Evolutionary conservation across 1,140 invertebrate genomes (phyloP), one percentile per base, ranked within the genome.

Genomic region (Dendroctonus ponderosae): DNA sequence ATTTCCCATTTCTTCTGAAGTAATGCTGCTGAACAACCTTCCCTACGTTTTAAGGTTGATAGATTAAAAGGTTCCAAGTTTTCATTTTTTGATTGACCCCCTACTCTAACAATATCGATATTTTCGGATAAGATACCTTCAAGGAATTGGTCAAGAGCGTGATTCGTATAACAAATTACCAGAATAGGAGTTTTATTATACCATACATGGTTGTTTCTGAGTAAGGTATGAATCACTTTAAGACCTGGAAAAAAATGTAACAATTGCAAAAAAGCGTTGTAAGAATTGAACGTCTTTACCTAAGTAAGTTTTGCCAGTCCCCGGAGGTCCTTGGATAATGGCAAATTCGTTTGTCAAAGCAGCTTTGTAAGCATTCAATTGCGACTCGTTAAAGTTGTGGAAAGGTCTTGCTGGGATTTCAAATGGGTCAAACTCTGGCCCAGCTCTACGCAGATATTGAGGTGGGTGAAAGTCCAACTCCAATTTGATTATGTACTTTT

Each of bases 91-190:
- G 86, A 87, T 77, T 89, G 85, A 6, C 85, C 85, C 6, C 92
- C 92, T 70, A 94, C 82, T 39, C 58, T 54, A 54, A 7, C 38
- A 53, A 53, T 38, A 11, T 3, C 3, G 26, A 1, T 1, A 26
- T 26, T 26, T 26, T 26, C 26, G 26, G 26, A 26, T 26, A 26
- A 26, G 26, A 26, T 26, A 2, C 86, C 88, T 76, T 91, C 86
- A 14, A 95, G 77, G 80, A 95, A 94, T 75, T 95, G 91, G 81
- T 95, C 92, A 4, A 95, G 76, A 0, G 93, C 92, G 79, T 94
- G 91, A 76, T 95, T 96, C 0, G 91, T 94, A 70, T 88, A 92
- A 74, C 91, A 91, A n/a, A 94, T 85, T 8, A 95, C 80, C 3
- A 94, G 76, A 61, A 95, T 87, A 5, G 89, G 87, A 0, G 67